Evolutionary conservation across 1,140 invertebrate genomes (phyloP), one percentile per base, ranked within the genome.

Genomic region (Epicauta chinensis): DNA sequence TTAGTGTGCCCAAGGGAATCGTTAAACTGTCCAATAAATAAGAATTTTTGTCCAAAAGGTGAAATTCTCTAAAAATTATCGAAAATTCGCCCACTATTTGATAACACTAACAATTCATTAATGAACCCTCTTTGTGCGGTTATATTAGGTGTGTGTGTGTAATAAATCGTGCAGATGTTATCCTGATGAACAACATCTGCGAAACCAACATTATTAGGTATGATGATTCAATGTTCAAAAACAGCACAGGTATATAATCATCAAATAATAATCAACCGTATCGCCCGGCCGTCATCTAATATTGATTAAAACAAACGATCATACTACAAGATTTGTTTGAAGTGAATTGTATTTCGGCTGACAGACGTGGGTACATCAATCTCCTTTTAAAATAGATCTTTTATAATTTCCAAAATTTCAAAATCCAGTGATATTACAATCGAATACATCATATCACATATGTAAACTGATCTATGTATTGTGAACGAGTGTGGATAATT

Each of bases 141-240:
- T n/a, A n/a, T n/a, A n/a, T n/a, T n/a, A n/a, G 4, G 23, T 23
- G 23, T 3, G 23, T 23, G 23, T 23, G 23, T 23, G 23, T 53
- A 41, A 51, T 56, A 56, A 56, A 56, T 56, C 48, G 54, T 48
- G 54, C 54, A 56, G 54, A 51, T 56, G 54, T 53, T 52, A 35
- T 40, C 23, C 50, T 13, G 29, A 50, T 29, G 15, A 37, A 15
- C n/a, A 56, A 31, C 55, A 56, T 53, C 55, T 53, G 55, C 50
- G 44, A 7, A 23, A 36, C 23, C 23, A 16, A 16, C 23, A 56
- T 56, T 42, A 53, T 56, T 56, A 50, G 41, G 45, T 41, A 35
- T 13, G 23, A 23, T 23, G 23, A 23, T 23, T 23, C 23, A 23
- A 23, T 23, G 23, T 23, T 7, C 7, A 23, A 23, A 23, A 23